Evolutionary conservation across 2,113 vertebrate genomes (phyloP).

Genomic region (Vireo altiloquus): DNA sequence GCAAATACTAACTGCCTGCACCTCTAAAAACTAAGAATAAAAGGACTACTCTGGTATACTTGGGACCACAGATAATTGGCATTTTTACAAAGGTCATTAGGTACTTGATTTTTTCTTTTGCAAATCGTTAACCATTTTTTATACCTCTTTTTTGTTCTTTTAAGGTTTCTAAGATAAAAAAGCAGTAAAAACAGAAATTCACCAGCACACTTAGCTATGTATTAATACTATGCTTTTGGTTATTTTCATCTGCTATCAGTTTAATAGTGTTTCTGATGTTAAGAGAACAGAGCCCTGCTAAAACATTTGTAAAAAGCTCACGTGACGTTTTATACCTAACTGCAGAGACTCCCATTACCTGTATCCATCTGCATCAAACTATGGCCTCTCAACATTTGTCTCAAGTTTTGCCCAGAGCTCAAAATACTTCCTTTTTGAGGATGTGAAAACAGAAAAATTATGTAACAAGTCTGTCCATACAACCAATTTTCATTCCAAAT

Average conservation of each 20-base stretch:
- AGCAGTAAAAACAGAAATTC: background rate
- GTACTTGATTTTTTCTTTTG: background rate
- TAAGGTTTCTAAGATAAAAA: background rate
- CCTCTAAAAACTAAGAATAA: background rate
- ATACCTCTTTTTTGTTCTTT: background rate
- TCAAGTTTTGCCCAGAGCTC: background rate
- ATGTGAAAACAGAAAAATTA: background rate
- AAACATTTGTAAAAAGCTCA: background rate
- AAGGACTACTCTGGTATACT: background rate
- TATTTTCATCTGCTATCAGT: background rate
- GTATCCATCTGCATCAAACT: background rate
- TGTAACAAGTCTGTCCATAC: rapidly evolving
- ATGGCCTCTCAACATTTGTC: background rate
- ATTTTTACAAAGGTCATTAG: background rate
- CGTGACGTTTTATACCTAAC: background rate
- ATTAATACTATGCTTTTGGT: background rate
- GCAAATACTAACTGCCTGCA: background rate
- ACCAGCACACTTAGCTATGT: background rate
- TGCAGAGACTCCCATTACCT: background rate
- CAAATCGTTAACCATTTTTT: background rate
- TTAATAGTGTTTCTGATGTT: background rate
- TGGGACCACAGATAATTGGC: background rate
- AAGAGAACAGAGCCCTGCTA: background rate
- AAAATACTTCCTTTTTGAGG: background rate
- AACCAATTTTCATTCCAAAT: background rate